Conservation (phyloP, 2,113 vertebrate genomes). For the Poeciliopsis occidentalis region DNA sequence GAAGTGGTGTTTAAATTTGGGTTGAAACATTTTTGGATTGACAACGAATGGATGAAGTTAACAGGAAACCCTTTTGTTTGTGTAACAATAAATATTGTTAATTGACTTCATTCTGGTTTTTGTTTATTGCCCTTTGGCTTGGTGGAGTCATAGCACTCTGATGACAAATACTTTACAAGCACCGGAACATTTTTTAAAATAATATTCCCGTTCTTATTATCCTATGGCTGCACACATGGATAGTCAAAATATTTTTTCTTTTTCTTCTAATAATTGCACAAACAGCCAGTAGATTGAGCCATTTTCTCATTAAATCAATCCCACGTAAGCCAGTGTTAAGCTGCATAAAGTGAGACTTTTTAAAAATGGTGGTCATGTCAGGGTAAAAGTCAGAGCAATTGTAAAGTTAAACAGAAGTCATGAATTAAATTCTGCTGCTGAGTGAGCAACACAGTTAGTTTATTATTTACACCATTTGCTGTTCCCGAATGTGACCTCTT, state of each 20-base stretch:
- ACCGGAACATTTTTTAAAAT: no score
- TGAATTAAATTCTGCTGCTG: neutral
- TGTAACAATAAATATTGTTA: no score
- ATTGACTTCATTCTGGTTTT: no score
- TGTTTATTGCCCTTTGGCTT: no score
- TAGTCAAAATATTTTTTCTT: neutral
- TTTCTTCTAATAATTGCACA: neutral
- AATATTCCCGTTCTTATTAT: neutral
- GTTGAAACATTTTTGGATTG: no score
- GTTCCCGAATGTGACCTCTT: conserved; percentile 1
- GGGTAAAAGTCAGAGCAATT: neutral
- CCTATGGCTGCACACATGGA: neutral
- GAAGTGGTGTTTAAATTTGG: no score
- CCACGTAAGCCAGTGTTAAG: neutral
- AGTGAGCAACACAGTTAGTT: neutral
- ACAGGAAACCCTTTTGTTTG: no score
- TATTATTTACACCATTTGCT: neutral
- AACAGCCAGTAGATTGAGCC: conserved; percentile 49
- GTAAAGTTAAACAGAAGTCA: neutral
- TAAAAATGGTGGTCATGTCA: neutral
- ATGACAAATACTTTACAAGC: no score
- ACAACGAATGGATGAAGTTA: no score
- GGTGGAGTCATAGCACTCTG: no score
- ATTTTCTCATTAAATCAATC: conserved; percentile 5
- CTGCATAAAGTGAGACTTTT: neutral